phyloP scores from a whole-genome alignment of 2,888 invertebrate species.

The Drosophila parthenogenetica region DNA sequence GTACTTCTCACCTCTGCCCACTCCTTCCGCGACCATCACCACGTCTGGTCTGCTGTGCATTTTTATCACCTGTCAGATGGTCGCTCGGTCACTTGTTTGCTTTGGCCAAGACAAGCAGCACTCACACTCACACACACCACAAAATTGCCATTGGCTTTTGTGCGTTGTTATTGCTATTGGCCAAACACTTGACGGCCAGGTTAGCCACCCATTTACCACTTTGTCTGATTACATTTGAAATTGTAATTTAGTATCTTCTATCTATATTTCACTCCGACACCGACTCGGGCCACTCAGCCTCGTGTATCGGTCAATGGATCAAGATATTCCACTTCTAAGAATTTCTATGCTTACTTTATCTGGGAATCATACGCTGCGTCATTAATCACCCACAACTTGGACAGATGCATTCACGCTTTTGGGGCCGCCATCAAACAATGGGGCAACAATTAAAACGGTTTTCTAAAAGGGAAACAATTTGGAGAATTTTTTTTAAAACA shows the following conservation, averaged over 20 bases:
- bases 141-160: constrained; percentile 16
- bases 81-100: constrained; percentile 59
- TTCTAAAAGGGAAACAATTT: no score
- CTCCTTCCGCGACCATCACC: neutral
- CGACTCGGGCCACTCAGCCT: constrained; percentile 41
- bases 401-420: constrained; percentile 13
- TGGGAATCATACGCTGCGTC: constrained; percentile 22
- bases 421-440: neutral
- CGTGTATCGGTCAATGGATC: constrained; percentile 73
- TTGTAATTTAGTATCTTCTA: constrained; percentile 82
- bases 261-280: constrained; percentile 52
- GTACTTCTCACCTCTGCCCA: constrained; percentile 3
- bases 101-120: constrained; percentile 40
- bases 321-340: constrained; percentile 62
- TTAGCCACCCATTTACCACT: constrained; percentile 69
- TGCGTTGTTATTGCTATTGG: constrained; percentile 34
- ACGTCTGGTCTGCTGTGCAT: constrained; percentile 45
- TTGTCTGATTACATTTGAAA: constrained; percentile 85
- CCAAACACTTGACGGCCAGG: constrained; percentile 49
- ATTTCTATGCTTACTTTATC: constrained; percentile 38
- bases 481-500: neutral
- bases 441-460: neutral
- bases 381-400: constrained; percentile 57
- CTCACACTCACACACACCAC: constrained; percentile 26
- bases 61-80: constrained; percentile 78